Conservation (phyloP, 2,888 invertebrate genomes). For the Chymomyza amoena region DNA sequence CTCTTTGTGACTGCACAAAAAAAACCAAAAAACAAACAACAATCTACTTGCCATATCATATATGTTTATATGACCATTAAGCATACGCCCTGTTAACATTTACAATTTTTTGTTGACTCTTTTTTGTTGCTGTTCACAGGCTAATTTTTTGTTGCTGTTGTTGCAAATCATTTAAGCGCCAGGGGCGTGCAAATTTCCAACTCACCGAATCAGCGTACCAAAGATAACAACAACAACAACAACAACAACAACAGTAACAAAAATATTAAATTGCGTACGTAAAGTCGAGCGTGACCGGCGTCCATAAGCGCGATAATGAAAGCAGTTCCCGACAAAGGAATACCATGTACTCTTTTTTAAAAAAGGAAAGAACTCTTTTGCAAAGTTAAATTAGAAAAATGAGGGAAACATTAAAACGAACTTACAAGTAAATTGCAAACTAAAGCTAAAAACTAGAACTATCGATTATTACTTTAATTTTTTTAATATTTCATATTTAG, state of each 20-base stretch:
- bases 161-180: constrained; percentile 65
- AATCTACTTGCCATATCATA: constrained; percentile 16
- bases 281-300: too few species aligned
- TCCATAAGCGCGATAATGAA: neutral
- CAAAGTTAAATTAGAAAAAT: too few species aligned
- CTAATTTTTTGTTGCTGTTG: constrained; percentile 35
- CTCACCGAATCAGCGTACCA: neutral
- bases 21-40: constrained; percentile 25
- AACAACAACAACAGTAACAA: constrained; percentile 2
- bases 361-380: neutral
- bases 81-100: constrained; percentile 61
- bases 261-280: too few species aligned
- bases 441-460: too few species aligned
- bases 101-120: constrained; percentile 32
- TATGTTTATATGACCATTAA: constrained; percentile 35
- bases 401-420: too few species aligned
- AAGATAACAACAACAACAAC: constrained; percentile 6
- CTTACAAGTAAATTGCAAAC: too few species aligned
- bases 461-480: too few species aligned
- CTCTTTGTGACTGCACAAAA: constrained; percentile 10
- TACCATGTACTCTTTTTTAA: neutral
- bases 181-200: constrained; percentile 43
- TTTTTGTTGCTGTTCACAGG: constrained; percentile 13
- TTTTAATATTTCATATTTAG: too few species aligned
- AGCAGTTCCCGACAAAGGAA: neutral